These are phyloP conservation scores for Chymomyza amoena DNA, from an alignment of 2,888 invertebrate genomes.

Conservation along the genomic window DNA sequence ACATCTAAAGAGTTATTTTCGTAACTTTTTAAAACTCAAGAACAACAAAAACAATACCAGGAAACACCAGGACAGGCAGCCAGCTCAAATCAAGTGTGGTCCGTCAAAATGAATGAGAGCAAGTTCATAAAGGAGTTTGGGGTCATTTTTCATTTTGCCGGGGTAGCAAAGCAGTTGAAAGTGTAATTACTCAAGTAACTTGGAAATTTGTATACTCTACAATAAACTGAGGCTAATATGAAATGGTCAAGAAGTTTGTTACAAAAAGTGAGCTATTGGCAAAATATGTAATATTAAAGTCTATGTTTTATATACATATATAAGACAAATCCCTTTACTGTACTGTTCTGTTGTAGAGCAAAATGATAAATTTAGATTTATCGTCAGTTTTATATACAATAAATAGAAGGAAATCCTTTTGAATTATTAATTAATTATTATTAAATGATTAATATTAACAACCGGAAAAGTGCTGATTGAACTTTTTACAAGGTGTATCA, in stretches of 20 bases:
- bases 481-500: no score
- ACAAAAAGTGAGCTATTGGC: no score
- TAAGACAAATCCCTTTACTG: no score
- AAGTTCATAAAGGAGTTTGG: background rate
- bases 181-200: slow-evolving; percentile 42
- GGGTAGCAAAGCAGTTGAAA: background rate
- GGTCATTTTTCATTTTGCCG: background rate
- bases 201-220: background rate
- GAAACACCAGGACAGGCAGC: slow-evolving; percentile 41
- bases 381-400: no score
- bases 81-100: slow-evolving; percentile 57
- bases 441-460: no score
- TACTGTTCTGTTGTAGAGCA: no score
- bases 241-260: background rate
- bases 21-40: slow-evolving; percentile 67
- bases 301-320: no score
- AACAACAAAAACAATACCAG: slow-evolving; percentile 45
- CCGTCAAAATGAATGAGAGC: slow-evolving; percentile 20
- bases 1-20: slow-evolving; percentile 58
- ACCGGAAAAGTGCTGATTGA: no score
- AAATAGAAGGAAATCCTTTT: no score
- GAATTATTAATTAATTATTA: no score
- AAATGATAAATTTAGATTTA: no score
- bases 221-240: background rate
- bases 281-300: no score